Base-by-base conservation (phyloP, 2,888 invertebrate genomes). In the Temnothorax ravouxi region DNA sequence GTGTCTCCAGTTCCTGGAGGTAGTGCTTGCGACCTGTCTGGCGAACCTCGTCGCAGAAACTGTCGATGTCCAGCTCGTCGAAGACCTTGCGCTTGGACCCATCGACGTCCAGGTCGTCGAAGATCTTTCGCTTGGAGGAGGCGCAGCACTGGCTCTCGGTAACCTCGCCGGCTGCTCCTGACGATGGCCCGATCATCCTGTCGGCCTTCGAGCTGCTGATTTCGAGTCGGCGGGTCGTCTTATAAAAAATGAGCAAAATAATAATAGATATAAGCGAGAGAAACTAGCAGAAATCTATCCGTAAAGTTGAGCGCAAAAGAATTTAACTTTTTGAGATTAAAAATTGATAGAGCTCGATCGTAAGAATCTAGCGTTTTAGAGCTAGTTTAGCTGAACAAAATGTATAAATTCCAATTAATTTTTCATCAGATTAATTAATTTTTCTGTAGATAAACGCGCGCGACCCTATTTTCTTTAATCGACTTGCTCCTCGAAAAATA, bases 131-230 rank as follows among this genome's bases (percentile, higher is more conserved):
- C 84, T 94, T 95, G 2, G 88, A 86, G 3, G 91, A 86, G 2
- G 91, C 86, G 8, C 91, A 88, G 18, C 91, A 77, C 15, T 86
- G 85, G 1, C 34, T 90, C 18, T 92, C 92, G 2, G 90, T 86
- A n/a, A 88, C 83, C 61, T 93, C 91, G 61, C 89, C 88, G 64
- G 91, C 90, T 2, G 91, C 84, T 5, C 91, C 92, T 50, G 94
- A 93, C 1, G 94, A 93, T 9, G 94, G 94, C 25, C 95, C 95
- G 67, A 95, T 95, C 95, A 94, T 94, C 66, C 83, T 91, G 41
- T 77, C 52, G 21, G 18, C n/a, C 15, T 81, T 76, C 9, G n/a
- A 52, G 9, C 18, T 59, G 25, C 34, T 34, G 34, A 34, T 34
- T 34, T 3, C 1, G 9, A 21, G 11, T 44, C 29, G 3, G 41